Evolutionary conservation across 2,797 vertebrate genomes (phyloP).

Genomic region (Sparus aurata): DNA sequence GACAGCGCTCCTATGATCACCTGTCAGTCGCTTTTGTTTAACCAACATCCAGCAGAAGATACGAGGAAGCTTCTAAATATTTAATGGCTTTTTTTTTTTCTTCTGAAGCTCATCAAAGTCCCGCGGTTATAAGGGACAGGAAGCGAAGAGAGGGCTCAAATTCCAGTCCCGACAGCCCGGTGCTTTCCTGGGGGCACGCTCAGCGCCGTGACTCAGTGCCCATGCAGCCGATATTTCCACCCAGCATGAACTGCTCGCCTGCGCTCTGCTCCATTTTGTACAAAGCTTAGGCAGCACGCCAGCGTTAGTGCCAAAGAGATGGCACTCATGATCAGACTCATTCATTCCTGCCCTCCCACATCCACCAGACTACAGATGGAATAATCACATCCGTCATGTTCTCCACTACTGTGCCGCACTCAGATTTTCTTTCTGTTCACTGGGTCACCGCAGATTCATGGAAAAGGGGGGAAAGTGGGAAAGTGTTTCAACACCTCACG

Average conservation of each 20-base stretch:
- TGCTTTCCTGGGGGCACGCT: slow-evolving; percentile 70
- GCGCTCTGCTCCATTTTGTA: slow-evolving; percentile 68
- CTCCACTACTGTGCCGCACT: background rate
- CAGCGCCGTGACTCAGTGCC: slow-evolving; percentile 66
- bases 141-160: slow-evolving; percentile 56
- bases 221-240: slow-evolving; percentile 63
- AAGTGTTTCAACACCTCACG: slow-evolving; percentile 9
- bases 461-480: slow-evolving; percentile 13
- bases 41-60: slow-evolving; percentile 68
- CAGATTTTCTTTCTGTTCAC: slow-evolving; percentile 18
- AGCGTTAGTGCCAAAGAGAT: slow-evolving; percentile 59
- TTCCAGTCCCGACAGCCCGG: slow-evolving; percentile 62
- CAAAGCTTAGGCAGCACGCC: slow-evolving; percentile 60
- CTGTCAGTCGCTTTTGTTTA: slow-evolving; percentile 63
- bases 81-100: slow-evolving; percentile 64
- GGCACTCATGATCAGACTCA: slow-evolving; percentile 57
- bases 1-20: slow-evolving; percentile 38
- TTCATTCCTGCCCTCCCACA: slow-evolving; percentile 56
- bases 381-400: slow-evolving; percentile 44
- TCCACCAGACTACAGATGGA: slow-evolving; percentile 45
- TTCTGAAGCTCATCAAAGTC: slow-evolving; percentile 72
- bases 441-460: slow-evolving; percentile 10
- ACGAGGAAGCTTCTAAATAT: slow-evolving; percentile 73
- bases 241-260: slow-evolving; percentile 37
- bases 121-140: slow-evolving; percentile 61